These are phyloP conservation scores for Chydorus sphaericus DNA, from an alignment of 2,888 invertebrate genomes.

Conservation along the genomic window DNA sequence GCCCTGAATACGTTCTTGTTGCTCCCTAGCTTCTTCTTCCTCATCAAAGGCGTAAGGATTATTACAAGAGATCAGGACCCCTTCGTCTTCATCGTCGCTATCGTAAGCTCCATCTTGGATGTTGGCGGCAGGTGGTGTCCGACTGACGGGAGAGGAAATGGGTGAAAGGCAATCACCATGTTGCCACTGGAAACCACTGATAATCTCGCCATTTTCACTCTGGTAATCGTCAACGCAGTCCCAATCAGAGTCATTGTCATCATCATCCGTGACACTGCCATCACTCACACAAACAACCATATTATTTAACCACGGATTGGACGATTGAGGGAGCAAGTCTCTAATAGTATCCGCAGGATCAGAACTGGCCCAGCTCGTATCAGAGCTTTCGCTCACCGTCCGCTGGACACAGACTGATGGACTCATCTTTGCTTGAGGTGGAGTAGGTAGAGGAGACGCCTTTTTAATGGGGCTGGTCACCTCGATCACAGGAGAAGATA, in stretches of 20 bases:
- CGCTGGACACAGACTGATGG: too few species aligned
- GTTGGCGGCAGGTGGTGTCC: neutral
- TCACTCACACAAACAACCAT: neutral
- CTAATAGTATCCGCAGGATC: neutral
- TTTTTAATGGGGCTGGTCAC: neutral
- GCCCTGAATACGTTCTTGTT: slow-evolving; percentile 1
- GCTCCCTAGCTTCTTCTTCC: neutral
- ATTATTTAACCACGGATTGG: slow-evolving; percentile 4
- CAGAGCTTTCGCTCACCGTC: slow-evolving; percentile 9
- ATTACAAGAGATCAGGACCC: neutral
- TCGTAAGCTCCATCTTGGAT: neutral
- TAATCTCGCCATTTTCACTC: slow-evolving; percentile 1
- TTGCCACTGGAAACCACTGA: neutral
- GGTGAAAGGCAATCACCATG: neutral
- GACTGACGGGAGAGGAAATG: neutral
- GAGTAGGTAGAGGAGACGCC: too few species aligned
- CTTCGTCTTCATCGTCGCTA: slow-evolving; percentile 4
- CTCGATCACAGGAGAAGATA: neutral
- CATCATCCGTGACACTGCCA: neutral
- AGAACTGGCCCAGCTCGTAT: slow-evolving; percentile 6
- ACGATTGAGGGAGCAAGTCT: neutral
- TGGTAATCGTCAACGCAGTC: neutral
- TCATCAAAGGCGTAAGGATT: neutral
- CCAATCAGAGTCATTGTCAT: neutral
- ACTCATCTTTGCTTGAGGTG: too few species aligned